These are phyloP conservation scores for Hippoglossus stenolepis DNA, from an alignment of 2,113 vertebrate species.

Conservation along the genomic window DNA sequence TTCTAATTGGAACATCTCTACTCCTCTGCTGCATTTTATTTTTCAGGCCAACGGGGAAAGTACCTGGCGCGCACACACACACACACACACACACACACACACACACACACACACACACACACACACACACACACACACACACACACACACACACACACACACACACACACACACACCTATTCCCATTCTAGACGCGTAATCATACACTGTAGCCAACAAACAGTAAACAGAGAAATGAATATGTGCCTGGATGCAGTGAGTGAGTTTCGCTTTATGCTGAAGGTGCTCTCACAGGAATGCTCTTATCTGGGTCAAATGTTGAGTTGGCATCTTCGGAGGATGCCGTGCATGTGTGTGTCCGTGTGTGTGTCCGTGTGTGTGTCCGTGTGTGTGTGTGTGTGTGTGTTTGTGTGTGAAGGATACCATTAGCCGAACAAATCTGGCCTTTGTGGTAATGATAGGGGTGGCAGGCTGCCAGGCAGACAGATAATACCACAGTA, in stretches of 20 bases:
- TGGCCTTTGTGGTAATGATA: slow-evolving; percentile 66
- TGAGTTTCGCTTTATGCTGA: slow-evolving; percentile 38
- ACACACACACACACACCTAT: slow-evolving; percentile 17
- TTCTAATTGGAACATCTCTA: slow-evolving; percentile 49
- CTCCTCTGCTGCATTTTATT: slow-evolving; percentile 32
- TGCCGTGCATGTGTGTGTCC: slow-evolving; percentile 2
- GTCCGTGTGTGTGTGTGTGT: not conserved
- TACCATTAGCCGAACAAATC: slow-evolving; percentile 71
- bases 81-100: not conserved
- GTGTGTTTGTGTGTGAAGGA: slow-evolving; percentile 33
- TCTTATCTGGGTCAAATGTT: slow-evolving; percentile 63
- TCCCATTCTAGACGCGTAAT: slow-evolving; percentile 39
- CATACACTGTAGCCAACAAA: slow-evolving; percentile 34
- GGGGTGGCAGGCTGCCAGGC: slow-evolving; percentile 71
- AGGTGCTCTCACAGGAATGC: slow-evolving; percentile 56
- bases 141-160: not conserved
- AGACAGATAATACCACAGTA: slow-evolving; percentile 73
- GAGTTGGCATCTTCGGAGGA: slow-evolving; percentile 51
- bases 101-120: slow-evolving; percentile 17
- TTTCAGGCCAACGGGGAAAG: slow-evolving; percentile 57
- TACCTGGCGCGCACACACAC: slow-evolving; percentile 46
- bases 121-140: slow-evolving; percentile 9
- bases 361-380: not conserved
- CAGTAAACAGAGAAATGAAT: slow-evolving; percentile 38
- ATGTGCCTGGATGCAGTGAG: slow-evolving; percentile 27